These are phyloP conservation scores for Aphelinus certus DNA, from an alignment of 1,140 invertebrate genomes.

Conservation along the genomic window DNA sequence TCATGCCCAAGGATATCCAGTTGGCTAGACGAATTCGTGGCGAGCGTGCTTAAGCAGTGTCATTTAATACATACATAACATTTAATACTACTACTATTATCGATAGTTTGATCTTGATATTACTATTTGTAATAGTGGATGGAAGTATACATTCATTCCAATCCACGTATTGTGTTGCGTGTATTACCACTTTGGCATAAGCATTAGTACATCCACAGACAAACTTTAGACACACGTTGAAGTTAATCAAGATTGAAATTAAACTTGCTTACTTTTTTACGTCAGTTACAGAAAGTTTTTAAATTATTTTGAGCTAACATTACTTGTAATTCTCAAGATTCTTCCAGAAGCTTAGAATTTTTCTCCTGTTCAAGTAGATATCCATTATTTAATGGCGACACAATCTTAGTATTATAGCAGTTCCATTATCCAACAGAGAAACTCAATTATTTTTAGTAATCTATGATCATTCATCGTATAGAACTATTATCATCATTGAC, in stretches of 20 bases:
- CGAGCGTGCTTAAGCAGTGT: slow-evolving; percentile 77
- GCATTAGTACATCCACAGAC: slow-evolving; percentile 31
- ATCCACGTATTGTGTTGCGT: slow-evolving; percentile 48
- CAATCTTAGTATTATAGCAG: slow-evolving; percentile 31
- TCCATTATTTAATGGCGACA: slow-evolving; percentile 15
- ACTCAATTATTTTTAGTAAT: slow-evolving; percentile 33
- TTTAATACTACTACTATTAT: slow-evolving; percentile 57
- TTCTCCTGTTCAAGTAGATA: slow-evolving; percentile 11
- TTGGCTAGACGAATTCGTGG: slow-evolving; percentile 86
- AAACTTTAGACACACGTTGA: slow-evolving; percentile 28
- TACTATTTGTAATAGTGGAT: slow-evolving; percentile 59
- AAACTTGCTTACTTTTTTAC: slow-evolving; percentile 31
- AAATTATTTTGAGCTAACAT: too few species aligned
- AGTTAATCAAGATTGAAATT: slow-evolving; percentile 23
- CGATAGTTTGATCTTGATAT: slow-evolving; percentile 51
- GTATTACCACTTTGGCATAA: slow-evolving; percentile 39
- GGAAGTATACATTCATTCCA: slow-evolving; percentile 53
- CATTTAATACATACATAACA: slow-evolving; percentile 56
- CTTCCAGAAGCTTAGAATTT: slow-evolving; percentile 8
- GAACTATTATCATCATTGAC: slow-evolving; percentile 30
- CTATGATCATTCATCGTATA: slow-evolving; percentile 26
- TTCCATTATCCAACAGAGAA: slow-evolving; percentile 25
- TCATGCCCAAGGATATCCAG: slow-evolving; percentile 96
- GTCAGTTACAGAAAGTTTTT: too few species aligned
- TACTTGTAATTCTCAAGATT: slow-evolving; percentile 15